These are phyloP conservation scores for Chiridota heheva DNA, from an alignment of 35 echinoderm and acorn worm species.

Conservation along the genomic window DNA sequence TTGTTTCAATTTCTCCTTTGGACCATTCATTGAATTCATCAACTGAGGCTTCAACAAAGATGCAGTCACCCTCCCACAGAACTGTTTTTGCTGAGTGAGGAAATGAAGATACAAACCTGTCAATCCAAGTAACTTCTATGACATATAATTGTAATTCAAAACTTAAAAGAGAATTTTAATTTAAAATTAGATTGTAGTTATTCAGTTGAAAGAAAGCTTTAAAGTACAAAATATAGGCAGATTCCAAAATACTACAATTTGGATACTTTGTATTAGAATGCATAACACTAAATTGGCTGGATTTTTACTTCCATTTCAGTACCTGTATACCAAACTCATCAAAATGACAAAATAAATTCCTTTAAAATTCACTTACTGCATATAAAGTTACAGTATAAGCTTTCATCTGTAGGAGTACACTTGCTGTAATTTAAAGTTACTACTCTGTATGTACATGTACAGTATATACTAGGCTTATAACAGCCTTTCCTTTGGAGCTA, in stretches of 20 bases:
- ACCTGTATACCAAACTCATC: too few relatives aligned
- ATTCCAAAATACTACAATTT: background rate
- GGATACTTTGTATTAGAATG: too few relatives aligned
- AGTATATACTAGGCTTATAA: too few relatives aligned
- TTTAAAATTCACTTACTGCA: too few relatives aligned
- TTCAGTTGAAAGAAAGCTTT: background rate
- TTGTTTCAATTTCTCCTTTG: background rate
- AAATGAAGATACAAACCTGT: background rate
- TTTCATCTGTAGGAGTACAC: too few relatives aligned
- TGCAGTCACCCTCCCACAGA: slow-evolving; percentile 56
- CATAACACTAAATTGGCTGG: too few relatives aligned
- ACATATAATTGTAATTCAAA: background rate
- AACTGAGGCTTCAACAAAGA: slow-evolving; percentile 62
- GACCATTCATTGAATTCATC: slow-evolving; percentile 73
- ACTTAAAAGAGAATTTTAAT: background rate
- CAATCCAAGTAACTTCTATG: background rate
- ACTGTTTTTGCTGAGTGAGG: background rate
- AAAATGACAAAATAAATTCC: too few relatives aligned
- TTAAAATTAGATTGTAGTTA: background rate
- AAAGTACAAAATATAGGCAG: background rate
- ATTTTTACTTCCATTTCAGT: too few relatives aligned
- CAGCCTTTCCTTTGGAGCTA: too few relatives aligned
- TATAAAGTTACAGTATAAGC: too few relatives aligned
- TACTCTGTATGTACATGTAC: too few relatives aligned
- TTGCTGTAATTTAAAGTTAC: too few relatives aligned